phyloP scores from a whole-genome alignment of 2,113 vertebrate species.

The Sinocyclocheilus rhinocerous region DNA sequence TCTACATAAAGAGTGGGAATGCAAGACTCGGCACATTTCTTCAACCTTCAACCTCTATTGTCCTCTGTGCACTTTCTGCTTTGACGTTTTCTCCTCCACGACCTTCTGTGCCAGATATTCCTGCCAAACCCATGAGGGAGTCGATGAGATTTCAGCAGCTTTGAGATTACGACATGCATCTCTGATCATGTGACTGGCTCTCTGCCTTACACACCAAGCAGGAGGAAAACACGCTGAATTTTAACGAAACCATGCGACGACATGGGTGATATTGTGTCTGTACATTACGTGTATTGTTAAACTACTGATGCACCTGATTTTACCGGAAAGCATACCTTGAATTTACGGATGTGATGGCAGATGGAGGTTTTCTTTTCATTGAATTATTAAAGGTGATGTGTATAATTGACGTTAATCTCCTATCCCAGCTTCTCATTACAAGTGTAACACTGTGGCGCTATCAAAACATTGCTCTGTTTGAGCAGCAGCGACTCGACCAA shows the following conservation, averaged over 20 bases:
- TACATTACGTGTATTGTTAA: constrained; percentile 67
- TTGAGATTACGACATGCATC: neutral
- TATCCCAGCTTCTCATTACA: constrained; percentile 16
- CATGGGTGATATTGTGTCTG: constrained; percentile 66
- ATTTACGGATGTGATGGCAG: neutral
- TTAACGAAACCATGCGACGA: constrained; percentile 40
- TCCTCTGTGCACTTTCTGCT: constrained; percentile 30
- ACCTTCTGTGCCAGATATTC: constrained; percentile 56
- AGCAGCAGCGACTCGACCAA: neutral
- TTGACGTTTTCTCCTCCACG: constrained; percentile 34
- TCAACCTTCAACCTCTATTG: constrained; percentile 21
- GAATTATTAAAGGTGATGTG: constrained; percentile 11
- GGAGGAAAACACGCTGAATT: constrained; percentile 50
- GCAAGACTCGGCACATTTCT: constrained; percentile 20
- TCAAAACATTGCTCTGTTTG: neutral
- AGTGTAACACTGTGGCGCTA: constrained; percentile 1
- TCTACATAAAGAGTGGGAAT: neutral
- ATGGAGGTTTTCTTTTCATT: constrained; percentile 9
- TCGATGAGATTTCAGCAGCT: constrained; percentile 20
- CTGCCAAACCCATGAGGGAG: constrained; percentile 60
- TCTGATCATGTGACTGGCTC: constrained; percentile 42
- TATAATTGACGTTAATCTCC: constrained; percentile 1
- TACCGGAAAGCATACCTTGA: constrained; percentile 47
- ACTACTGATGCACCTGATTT: constrained; percentile 56
- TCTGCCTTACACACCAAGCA: constrained; percentile 69